A percentile compares a stretch with the other conserved stretches of the same genome.
Conservation (phyloP, 2,888 invertebrate genomes). For the Latheticus oryzae region DNA sequence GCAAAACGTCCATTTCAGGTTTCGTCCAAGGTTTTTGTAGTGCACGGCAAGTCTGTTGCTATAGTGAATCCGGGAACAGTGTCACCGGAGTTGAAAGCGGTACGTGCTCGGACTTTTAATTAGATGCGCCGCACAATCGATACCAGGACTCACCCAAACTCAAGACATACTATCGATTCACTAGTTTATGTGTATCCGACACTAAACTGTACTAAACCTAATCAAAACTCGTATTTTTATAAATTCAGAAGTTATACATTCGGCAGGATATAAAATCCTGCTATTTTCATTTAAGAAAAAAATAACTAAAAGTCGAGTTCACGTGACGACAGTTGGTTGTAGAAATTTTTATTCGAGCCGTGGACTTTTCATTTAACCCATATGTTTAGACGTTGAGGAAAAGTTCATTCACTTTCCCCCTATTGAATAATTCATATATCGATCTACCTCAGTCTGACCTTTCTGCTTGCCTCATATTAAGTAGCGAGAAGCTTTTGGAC, state of each 20-base stretch:
- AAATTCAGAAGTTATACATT: too few species aligned
- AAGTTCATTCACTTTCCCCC: conserved; percentile 67
- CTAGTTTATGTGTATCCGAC: conserved; percentile 21
- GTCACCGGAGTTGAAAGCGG: conserved; percentile 66
- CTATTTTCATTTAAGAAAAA: too few species aligned
- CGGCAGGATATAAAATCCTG: too few species aligned
- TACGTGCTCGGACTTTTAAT: conserved; percentile 66
- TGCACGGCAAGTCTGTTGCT: conserved; percentile 52
- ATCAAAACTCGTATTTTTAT: too few species aligned
- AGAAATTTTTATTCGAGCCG: conserved; percentile 30
- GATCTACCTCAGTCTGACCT: conserved; percentile 66
- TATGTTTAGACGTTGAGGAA: conserved; percentile 62
- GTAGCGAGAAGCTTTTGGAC: conserved; percentile 59
- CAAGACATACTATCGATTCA: conserved; percentile 53
- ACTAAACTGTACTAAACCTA: conserved; percentile 15
- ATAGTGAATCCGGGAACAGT: conserved; percentile 64
- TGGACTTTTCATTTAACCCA: conserved; percentile 62
- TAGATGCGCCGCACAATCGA: conserved; percentile 66
- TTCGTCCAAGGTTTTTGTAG: conserved; percentile 37
- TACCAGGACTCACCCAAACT: conserved; percentile 57
- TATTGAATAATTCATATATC: conserved; percentile 68
- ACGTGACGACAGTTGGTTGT: conserved; percentile 5
- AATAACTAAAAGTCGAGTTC: too few species aligned
- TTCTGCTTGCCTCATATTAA: conserved; percentile 66
- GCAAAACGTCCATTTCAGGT: conserved; percentile 16